Evolutionary conservation across 2,113 vertebrate species (phyloP).

Genomic region (Tyrannus savana): DNA sequence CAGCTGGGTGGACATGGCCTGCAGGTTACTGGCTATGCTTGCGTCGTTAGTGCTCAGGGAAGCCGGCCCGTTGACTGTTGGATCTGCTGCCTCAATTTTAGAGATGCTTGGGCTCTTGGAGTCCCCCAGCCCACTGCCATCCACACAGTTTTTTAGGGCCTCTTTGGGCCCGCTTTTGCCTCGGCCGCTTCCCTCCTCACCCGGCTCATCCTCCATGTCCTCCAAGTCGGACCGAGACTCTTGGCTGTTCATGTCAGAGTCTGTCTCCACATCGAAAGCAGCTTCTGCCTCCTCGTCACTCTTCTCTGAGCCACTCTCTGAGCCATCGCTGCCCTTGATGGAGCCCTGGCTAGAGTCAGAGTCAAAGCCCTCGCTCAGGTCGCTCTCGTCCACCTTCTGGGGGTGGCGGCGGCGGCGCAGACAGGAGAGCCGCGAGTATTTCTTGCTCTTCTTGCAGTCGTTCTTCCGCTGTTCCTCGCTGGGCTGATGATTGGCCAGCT

Average conservation of each 20-base stretch:
- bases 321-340: slow-evolving; percentile 85
- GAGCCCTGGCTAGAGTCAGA: slow-evolving; percentile 80
- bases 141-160: slow-evolving; percentile 14
- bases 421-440: slow-evolving; percentile 87
- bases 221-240: slow-evolving; percentile 96
- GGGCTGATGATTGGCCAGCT: slow-evolving; percentile 24
- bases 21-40: slow-evolving; percentile 95
- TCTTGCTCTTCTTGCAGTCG: slow-evolving; percentile 79
- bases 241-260: slow-evolving; percentile 99
- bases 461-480: background rate
- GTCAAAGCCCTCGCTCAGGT: slow-evolving; percentile 96
- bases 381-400: slow-evolving; percentile 89
- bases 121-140: slow-evolving; percentile 18
- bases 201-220: slow-evolving; percentile 88
- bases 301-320: slow-evolving; percentile 85
- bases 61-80: slow-evolving; percentile 80
- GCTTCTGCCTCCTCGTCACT: slow-evolving; percentile 88
- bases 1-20: slow-evolving; percentile 96
- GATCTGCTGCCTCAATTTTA: slow-evolving; percentile 63
- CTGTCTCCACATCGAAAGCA: slow-evolving; percentile 93
- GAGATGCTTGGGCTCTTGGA: background rate
- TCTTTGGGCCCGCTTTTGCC: background rate
- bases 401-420: slow-evolving; percentile 84
- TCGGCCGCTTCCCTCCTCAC: slow-evolving; percentile 9
- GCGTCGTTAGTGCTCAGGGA: slow-evolving; percentile 75